These are phyloP conservation scores for Distichodus sexfasciatus DNA, from an alignment of 2,797 vertebrate species.

Conservation along the genomic window DNA sequence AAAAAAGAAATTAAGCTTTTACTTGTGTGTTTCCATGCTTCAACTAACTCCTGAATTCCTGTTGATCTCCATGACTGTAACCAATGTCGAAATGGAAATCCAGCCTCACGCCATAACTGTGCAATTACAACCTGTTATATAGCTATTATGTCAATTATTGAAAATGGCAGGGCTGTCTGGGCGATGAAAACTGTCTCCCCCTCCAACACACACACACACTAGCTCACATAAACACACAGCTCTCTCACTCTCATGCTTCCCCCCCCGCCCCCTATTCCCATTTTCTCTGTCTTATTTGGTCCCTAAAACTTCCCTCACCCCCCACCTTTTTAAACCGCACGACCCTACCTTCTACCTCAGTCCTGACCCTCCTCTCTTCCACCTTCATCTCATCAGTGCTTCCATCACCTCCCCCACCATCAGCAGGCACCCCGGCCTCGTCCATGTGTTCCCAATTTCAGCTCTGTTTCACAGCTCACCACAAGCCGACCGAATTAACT, in stretches of 20 bases:
- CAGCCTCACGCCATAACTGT: constrained; percentile 43
- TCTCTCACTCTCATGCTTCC: too few species aligned
- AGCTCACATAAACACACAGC: constrained; percentile 17
- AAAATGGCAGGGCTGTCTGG: constrained; percentile 68
- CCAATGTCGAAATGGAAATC: constrained; percentile 49
- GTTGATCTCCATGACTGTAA: background rate
- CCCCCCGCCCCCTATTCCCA: constrained; percentile 21
- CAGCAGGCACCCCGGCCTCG: background rate
- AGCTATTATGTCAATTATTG: constrained; percentile 73
- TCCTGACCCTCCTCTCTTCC: too few species aligned
- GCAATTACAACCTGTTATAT: constrained; percentile 54
- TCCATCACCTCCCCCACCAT: constrained; percentile 19
- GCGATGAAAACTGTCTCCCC: constrained; percentile 43
- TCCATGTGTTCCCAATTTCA: constrained; percentile 73
- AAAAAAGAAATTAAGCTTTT: too few species aligned
- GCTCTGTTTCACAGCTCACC: constrained; percentile 58
- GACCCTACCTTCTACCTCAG: constrained; percentile 6
- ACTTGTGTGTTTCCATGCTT: too few species aligned
- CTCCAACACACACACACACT: constrained; percentile 25
- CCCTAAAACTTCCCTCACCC: constrained; percentile 34
- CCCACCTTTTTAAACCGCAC: background rate
- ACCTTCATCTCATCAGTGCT: too few species aligned
- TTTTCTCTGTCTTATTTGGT: constrained; percentile 22
- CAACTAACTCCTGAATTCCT: too few species aligned
- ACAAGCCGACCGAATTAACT: constrained; percentile 75